Percentiles rank a stretch among this genome's conserved stretches.
Evolutionary conservation across 2,888 invertebrate genomes (phyloP).

Genomic region (Mylabris sibirica): DNA sequence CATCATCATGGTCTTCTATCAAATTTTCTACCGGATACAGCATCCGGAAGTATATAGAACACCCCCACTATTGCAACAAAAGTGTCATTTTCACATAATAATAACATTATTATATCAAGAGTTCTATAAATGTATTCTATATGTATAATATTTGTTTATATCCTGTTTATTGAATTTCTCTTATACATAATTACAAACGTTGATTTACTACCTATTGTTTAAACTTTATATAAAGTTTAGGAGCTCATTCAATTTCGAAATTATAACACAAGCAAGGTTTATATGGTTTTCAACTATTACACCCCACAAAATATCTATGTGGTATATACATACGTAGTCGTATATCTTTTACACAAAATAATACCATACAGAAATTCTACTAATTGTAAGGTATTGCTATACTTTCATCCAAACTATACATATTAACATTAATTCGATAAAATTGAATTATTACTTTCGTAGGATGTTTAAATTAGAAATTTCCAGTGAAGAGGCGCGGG

Average conservation of each 20-base stretch:
- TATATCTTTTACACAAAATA: not conserved
- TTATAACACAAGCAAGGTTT: not conserved
- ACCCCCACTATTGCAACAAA: slow-evolving; percentile 43
- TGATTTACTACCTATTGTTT: slow-evolving; percentile 19
- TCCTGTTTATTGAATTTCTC: slow-evolving; percentile 36
- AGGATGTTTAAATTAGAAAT: slow-evolving; percentile 11
- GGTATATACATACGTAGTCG: not conserved
- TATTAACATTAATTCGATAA: slow-evolving; percentile 1
- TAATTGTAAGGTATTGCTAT: too few relatives aligned
- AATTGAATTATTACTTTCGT: slow-evolving; percentile 17
- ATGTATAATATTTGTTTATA: slow-evolving; percentile 35
- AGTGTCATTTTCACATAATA: slow-evolving; percentile 46
- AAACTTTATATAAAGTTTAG: slow-evolving; percentile 8
- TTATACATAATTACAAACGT: slow-evolving; percentile 19
- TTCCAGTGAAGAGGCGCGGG: not conserved
- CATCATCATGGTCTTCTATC: slow-evolving; percentile 23
- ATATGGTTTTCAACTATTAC: not conserved
- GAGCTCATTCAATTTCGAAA: slow-evolving; percentile 5
- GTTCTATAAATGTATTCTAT: slow-evolving; percentile 28
- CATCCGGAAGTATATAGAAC: slow-evolving; percentile 41
- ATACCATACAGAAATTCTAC: not conserved
- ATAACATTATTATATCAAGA: slow-evolving; percentile 43
- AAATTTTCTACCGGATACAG: slow-evolving; percentile 43
- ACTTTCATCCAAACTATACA: slow-evolving; percentile 1
- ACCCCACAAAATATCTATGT: not conserved